phyloP scores from a whole-genome alignment of 2,888 invertebrate species.

The Oscheius sp. region DNA sequence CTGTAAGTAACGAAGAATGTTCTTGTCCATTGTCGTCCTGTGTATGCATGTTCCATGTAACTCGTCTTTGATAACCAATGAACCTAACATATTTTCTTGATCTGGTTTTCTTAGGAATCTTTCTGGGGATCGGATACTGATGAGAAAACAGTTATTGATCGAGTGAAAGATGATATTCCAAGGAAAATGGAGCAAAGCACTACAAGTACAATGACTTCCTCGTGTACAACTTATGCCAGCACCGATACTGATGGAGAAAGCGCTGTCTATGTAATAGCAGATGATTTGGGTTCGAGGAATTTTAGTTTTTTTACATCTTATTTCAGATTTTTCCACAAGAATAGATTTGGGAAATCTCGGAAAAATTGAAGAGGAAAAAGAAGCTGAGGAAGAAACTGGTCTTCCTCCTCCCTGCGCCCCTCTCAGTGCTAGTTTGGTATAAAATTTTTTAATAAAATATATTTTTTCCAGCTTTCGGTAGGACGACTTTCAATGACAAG shows the following conservation, averaged over 20 bases:
- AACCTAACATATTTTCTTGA: not conserved
- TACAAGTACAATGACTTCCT: slow-evolving; percentile 54
- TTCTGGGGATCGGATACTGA: slow-evolving; percentile 52
- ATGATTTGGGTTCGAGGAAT: slow-evolving; percentile 42
- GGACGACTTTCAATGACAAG: slow-evolving; percentile 28
- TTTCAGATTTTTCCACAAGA: slow-evolving; percentile 17
- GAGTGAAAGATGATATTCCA: slow-evolving; percentile 30
- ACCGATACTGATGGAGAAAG: slow-evolving; percentile 56
- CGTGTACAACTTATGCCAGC: slow-evolving; percentile 59
- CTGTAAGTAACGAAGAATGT: not conserved
- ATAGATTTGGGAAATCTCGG: slow-evolving; percentile 16
- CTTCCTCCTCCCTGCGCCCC: slow-evolving; percentile 31
- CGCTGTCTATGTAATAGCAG: slow-evolving; percentile 55
- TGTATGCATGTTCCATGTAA: not conserved
- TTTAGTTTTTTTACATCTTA: not conserved
- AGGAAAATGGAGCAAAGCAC: slow-evolving; percentile 23
- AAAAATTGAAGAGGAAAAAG: slow-evolving; percentile 27
- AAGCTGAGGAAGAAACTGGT: not conserved
- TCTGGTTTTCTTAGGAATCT: slow-evolving; percentile 57
- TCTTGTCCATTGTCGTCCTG: not conserved
- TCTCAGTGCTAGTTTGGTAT: slow-evolving; percentile 26
- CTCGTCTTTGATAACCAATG: not conserved
- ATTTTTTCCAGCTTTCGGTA: slow-evolving; percentile 23
- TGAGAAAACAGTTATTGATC: slow-evolving; percentile 53
- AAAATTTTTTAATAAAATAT: too few species aligned